Base-by-base conservation (phyloP, 2,797 vertebrate species). In the Pogoniulus pusillus region DNA sequence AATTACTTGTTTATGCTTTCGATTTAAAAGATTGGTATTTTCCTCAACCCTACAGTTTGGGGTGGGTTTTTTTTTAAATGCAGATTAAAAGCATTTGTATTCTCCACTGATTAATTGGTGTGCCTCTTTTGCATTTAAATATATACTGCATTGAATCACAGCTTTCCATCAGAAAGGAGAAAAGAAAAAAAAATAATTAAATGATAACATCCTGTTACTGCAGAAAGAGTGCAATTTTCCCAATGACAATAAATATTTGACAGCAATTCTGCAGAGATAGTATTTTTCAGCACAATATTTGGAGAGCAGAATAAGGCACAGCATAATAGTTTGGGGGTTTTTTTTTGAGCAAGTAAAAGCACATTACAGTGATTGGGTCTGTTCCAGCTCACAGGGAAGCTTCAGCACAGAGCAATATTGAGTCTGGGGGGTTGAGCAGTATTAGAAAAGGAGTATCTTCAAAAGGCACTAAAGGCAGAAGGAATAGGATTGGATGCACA, bases 91-190 rank as follows among this genome's bases (percentile, higher is more conserved):
- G 66, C 84, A 73, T 77, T 93, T 12, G 3, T 91, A 82, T 95
- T 96, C 79, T 90, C 66, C 66, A 37, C 79, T 93, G 91, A 87
- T 93, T 95, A 96, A 93, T 72, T 92, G 88, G 82, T 90, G 37
- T 87, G 95, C 79, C 93, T 96, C 70, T 94, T 96, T 96, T 96
- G 93, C 91, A 95, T 96, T 96, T 95, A 96, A 96, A 96, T 96
- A 95, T 95, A 94, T 95, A 85, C 93, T 96, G 91, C 88, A 91
- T 90, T 96, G 94, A 94, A 93, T 78, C 95, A 78, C 84, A 86
- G 78, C 83, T 95, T 96, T 91, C 88, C 79, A 51, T 93, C 57
- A 85, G 47, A 90, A 93, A 94, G 72, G 59, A 93, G 85, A 82
- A 92, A 91, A 93, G 91, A 92, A 93, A 95, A n/a, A n/a, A n/a